phyloP scores from a whole-genome alignment of 2,888 invertebrate genomes.

The Diarsia rubi region DNA sequence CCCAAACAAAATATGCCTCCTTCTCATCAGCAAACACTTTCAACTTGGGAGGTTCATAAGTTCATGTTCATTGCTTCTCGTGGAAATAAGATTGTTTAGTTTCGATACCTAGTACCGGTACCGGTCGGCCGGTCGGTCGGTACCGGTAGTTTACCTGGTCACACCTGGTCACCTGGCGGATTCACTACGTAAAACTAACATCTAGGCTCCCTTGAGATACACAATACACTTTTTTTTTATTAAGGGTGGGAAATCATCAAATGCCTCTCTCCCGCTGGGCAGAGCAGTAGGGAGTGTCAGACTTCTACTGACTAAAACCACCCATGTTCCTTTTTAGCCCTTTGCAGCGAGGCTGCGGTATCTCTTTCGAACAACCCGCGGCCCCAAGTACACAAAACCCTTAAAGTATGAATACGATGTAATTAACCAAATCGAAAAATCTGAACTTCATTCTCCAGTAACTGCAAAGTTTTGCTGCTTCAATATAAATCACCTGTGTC shows the following conservation, averaged over 20 bases:
- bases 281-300: too few species aligned
- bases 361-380: too few species aligned
- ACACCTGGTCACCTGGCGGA: slow-evolving; percentile 37
- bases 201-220: neutral
- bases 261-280: too few species aligned
- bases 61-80: slow-evolving; percentile 22
- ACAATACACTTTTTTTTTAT: neutral
- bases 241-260: too few species aligned
- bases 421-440: neutral
- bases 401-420: neutral
- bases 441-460: neutral
- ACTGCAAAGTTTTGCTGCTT: neutral
- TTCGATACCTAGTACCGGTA: too few species aligned
- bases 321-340: too few species aligned
- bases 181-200: slow-evolving; percentile 7
- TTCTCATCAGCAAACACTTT: slow-evolving; percentile 13
- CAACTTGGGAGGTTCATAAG: slow-evolving; percentile 7
- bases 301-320: too few species aligned
- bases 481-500: neutral
- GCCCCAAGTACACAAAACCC: neutral
- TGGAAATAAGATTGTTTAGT: neutral
- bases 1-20: neutral
- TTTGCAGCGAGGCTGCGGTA: too few species aligned
- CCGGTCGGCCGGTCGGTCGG: too few species aligned
- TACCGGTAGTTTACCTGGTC: too few species aligned